phyloP scores from a whole-genome alignment of 1,140 invertebrate genomes.

The Anastrepha obliqua region DNA sequence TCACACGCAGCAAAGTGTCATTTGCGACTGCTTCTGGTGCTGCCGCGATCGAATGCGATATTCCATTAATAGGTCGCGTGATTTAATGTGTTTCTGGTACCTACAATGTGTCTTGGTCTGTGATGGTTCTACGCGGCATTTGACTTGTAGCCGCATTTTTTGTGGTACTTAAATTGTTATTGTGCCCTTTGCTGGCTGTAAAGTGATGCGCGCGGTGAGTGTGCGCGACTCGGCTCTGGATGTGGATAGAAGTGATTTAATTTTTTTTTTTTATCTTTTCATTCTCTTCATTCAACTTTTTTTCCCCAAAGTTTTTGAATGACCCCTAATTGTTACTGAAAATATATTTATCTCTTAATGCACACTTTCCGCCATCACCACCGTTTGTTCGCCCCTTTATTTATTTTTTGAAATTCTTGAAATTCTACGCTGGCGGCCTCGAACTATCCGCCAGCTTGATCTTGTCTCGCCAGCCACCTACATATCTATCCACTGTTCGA shows the following conservation, averaged over 20 bases:
- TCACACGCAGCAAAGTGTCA: constrained; percentile 37
- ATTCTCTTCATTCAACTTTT: neutral
- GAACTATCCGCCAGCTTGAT: neutral
- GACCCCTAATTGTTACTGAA: constrained; percentile 21
- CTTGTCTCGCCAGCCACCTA: neutral
- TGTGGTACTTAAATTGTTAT: neutral
- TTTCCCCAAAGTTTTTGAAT: neutral
- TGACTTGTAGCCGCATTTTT: constrained; percentile 7
- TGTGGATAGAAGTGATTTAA: neutral
- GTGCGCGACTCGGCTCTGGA: too few relatives aligned
- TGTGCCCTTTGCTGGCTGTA: too few relatives aligned
- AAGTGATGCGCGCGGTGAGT: too few relatives aligned
- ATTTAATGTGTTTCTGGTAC: constrained; percentile 22
- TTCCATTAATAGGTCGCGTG: constrained; percentile 17
- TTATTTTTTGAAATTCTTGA: neutral
- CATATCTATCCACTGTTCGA: neutral
- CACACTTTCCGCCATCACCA: neutral
- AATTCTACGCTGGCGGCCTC: constrained; percentile 19
- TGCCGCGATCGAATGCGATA: neutral
- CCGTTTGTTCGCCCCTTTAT: neutral
- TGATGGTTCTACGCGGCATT: neutral
- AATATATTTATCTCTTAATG: constrained; percentile 40
- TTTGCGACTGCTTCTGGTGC: neutral
- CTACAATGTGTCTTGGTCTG: neutral
- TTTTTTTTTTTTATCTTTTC: neutral